A percentile compares a stretch with the other conserved stretches of the same genome.
Evolutionary conservation across 2,888 invertebrate species (phyloP).

Genomic region (Conus canariensis): DNA sequence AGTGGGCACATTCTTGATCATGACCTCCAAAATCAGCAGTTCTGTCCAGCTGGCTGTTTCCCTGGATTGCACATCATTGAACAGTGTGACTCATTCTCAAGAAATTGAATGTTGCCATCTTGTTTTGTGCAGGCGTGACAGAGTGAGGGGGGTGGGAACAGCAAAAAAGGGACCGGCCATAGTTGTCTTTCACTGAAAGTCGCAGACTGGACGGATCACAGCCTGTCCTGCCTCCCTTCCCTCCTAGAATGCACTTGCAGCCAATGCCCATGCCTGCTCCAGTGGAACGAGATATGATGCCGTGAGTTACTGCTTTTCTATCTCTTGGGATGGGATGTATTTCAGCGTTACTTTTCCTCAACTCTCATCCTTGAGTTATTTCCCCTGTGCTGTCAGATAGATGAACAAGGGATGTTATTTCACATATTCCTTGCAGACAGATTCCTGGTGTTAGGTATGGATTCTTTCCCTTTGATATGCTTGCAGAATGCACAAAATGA

Average conservation of each 20-base stretch:
- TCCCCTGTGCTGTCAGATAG: background rate
- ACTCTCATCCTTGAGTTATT: background rate
- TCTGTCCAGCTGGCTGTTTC: no score
- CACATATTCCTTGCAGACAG: background rate
- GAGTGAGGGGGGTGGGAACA: background rate
- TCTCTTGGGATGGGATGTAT: background rate
- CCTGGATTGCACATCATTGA: no score
- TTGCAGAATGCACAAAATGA: background rate
- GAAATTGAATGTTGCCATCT: no score
- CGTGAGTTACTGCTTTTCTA: constrained; percentile 54
- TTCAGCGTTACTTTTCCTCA: background rate
- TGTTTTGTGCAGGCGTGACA: background rate
- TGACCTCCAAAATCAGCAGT: no score
- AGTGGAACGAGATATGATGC: constrained; percentile 68
- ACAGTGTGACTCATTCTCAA: no score
- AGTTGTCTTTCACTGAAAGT: background rate
- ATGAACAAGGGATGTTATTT: background rate
- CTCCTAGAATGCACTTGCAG: constrained; percentile 69
- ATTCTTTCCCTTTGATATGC: background rate
- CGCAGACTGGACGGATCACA: constrained; percentile 62
- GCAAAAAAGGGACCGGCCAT: background rate
- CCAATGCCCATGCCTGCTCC: constrained; percentile 66
- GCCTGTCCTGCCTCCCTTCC: constrained; percentile 55
- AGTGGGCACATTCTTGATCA: no score
- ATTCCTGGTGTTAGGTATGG: background rate